phyloP scores from a whole-genome alignment of 1,140 invertebrate species.

The Metopolophium dirhodum region DNA sequence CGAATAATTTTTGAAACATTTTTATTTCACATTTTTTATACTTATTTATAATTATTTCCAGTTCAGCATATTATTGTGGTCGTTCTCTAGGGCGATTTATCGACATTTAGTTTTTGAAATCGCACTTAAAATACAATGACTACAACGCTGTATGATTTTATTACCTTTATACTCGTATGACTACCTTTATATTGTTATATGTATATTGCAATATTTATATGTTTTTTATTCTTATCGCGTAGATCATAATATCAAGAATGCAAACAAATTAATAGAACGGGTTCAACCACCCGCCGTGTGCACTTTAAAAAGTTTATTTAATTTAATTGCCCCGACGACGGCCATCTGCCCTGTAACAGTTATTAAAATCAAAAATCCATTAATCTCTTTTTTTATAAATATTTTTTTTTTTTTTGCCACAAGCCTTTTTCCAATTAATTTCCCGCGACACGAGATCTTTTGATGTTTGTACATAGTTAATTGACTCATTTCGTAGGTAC shows the following conservation, averaged over 20 bases:
- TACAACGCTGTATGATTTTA: background rate
- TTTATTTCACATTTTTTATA: background rate
- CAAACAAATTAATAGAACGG: background rate
- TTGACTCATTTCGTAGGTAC: slow-evolving; percentile 53
- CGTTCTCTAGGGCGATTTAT: background rate
- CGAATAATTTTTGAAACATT: background rate
- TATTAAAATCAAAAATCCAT: slow-evolving; percentile 11
- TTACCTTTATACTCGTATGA: background rate
- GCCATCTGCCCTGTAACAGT: background rate
- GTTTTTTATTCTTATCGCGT: background rate
- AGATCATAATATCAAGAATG: background rate
- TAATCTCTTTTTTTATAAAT: background rate
- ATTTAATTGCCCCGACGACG: background rate
- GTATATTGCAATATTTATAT: background rate
- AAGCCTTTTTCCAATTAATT: slow-evolving; percentile 20
- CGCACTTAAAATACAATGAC: background rate
- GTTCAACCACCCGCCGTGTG: background rate
- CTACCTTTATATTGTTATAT: background rate
- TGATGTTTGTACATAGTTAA: slow-evolving; percentile 52
- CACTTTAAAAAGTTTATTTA: background rate
- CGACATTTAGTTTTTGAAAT: background rate
- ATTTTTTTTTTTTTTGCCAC: background rate
- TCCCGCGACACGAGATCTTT: slow-evolving; percentile 3
- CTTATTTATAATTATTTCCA: background rate
- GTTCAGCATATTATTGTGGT: background rate